Conservation (phyloP, 1,140 invertebrate genomes). For the Sycophila sp. region DNA sequence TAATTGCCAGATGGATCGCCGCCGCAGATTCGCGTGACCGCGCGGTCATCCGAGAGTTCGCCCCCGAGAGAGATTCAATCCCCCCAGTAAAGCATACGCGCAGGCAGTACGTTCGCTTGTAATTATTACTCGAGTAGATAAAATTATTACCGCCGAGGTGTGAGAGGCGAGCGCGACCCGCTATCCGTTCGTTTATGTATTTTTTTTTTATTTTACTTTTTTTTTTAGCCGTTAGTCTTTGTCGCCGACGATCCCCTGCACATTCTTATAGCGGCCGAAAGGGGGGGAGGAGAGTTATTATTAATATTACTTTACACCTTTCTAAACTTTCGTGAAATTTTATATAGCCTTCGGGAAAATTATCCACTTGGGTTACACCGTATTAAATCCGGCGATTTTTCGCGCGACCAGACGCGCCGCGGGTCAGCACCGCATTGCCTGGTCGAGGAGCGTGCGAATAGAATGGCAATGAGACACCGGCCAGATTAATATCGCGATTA, state of each 20-base stretch:
- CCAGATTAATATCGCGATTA: too few species aligned
- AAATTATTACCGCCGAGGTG: constrained; percentile 11
- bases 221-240: too few species aligned
- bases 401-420: too few species aligned
- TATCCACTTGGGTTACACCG: too few species aligned
- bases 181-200: too few species aligned
- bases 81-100: neutral
- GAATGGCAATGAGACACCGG: too few species aligned
- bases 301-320: constrained; percentile 23
- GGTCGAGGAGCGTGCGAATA: too few species aligned
- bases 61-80: constrained; percentile 3
- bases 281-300: neutral
- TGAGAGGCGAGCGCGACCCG: neutral
- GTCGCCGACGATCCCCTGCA: too few species aligned
- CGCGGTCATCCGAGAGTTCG: neutral
- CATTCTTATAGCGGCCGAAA: too few species aligned
- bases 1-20: constrained; percentile 29
- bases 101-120: neutral
- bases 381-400: too few species aligned
- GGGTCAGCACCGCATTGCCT: too few species aligned
- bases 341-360: neutral
- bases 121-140: constrained; percentile 22
- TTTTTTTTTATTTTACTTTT: too few species aligned
- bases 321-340: neutral
- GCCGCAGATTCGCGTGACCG: neutral